A percentile compares a stretch with the other conserved stretches of the same genome.
Conservation (phyloP, 2,113 vertebrate species). For the Loxodonta africana region DNA sequence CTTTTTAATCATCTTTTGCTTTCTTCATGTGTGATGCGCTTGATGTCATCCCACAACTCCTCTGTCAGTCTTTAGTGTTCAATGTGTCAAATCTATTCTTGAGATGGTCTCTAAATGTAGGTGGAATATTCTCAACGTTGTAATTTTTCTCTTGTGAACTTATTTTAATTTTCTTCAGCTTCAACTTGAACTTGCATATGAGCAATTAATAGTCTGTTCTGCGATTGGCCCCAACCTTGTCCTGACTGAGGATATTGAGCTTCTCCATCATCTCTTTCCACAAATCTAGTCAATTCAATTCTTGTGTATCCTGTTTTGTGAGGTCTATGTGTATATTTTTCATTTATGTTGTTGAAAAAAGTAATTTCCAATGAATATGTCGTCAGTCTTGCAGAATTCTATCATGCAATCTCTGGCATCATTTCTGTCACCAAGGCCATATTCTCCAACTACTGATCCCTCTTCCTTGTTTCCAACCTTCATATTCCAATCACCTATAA, state of each 20-base stretch:
- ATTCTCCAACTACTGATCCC: neutral
- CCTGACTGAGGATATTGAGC: neutral
- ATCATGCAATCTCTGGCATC: neutral
- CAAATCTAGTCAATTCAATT: neutral
- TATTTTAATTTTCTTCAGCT: neutral
- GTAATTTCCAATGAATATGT: neutral
- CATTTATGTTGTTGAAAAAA: neutral
- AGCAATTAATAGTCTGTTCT: neutral
- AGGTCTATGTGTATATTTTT: neutral
- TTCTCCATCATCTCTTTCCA: neutral
- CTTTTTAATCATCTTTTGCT: neutral
- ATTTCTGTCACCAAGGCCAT: neutral
- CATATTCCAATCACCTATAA: too few species aligned
- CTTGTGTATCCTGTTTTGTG: neutral
- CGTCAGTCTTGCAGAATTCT: neutral
- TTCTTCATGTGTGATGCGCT: neutral
- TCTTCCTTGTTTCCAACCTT: too few species aligned
- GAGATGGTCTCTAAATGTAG: neutral
- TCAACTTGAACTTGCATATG: neutral
- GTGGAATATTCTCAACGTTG: neutral
- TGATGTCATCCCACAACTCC: neutral
- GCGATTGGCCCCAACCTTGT: neutral
- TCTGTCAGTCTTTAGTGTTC: neutral
- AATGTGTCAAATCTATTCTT: neutral
- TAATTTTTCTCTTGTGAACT: neutral